These are phyloP conservation scores for Synanthedon vespiformis DNA, from an alignment of 2,888 invertebrate species.

Conservation along the genomic window DNA sequence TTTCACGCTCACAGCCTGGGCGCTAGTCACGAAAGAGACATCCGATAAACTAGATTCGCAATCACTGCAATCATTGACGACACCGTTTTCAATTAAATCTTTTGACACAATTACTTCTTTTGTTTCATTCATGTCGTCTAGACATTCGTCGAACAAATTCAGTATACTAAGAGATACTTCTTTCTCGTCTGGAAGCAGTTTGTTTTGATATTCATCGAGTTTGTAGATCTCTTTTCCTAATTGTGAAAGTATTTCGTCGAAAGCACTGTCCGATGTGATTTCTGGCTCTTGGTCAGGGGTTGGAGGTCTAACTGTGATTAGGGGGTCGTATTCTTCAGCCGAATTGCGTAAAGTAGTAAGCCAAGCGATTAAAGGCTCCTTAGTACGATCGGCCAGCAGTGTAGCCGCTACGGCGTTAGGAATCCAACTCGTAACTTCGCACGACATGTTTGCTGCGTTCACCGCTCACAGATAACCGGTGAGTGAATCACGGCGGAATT, in stretches of 20 bases:
- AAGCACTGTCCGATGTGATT: constrained; percentile 41
- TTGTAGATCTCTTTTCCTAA: constrained; percentile 62
- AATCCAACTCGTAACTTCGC: constrained; percentile 63
- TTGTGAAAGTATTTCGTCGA: constrained; percentile 60
- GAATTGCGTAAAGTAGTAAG: constrained; percentile 42
- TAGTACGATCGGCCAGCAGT: constrained; percentile 44
- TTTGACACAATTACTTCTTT: neutral
- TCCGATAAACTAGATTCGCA: constrained; percentile 39
- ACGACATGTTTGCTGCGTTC: constrained; percentile 32
- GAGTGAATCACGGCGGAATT: constrained; percentile 58
- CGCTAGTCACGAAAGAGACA: constrained; percentile 43
- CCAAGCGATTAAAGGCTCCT: constrained; percentile 56
- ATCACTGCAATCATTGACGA: constrained; percentile 32
- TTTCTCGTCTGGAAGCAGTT: constrained; percentile 34
- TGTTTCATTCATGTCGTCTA: constrained; percentile 35
- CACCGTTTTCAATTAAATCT: constrained; percentile 7
- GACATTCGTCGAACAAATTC: constrained; percentile 60
- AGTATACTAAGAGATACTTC: constrained; percentile 55
- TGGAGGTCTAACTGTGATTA: constrained; percentile 32
- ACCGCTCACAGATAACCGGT: constrained; percentile 55
- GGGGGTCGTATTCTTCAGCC: constrained; percentile 59
- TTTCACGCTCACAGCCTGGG: constrained; percentile 29
- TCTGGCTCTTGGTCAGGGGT: constrained; percentile 22
- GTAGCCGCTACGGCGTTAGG: constrained; percentile 60
- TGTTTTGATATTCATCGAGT: constrained; percentile 54